Conservation (phyloP, 2,797 vertebrate species). For the Meriones psammophilus region DNA sequence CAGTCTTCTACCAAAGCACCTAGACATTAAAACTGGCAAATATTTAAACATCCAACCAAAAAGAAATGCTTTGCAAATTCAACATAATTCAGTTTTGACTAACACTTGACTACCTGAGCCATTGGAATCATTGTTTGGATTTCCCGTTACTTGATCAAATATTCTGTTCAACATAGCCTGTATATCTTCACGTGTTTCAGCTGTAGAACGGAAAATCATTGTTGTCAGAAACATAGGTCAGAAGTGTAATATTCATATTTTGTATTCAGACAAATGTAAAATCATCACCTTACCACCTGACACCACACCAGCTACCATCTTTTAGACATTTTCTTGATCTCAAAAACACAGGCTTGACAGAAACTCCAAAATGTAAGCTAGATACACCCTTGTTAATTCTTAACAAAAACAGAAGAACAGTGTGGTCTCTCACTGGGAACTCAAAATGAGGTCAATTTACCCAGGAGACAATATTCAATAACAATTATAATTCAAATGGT, state of each 20-base stretch:
- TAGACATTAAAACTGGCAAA: neutral
- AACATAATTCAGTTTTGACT: neutral
- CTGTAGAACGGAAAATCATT: neutral
- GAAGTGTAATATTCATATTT: neutral
- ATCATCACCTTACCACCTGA: neutral
- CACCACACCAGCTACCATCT: neutral
- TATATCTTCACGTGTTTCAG: no score
- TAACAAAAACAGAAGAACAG: neutral
- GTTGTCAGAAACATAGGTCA: neutral
- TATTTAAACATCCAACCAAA: neutral
- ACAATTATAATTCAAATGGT: neutral
- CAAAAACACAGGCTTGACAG: neutral
- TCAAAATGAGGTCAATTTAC: neutral
- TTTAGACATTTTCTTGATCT: neutral
- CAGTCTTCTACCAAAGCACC: neutral
- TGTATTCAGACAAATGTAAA: neutral
- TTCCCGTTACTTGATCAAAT: no score
- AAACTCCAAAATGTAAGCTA: neutral
- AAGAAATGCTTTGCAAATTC: neutral
- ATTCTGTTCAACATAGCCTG: no score
- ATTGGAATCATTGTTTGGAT: no score
- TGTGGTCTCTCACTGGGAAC: neutral
- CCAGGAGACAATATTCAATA: neutral
- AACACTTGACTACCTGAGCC: neutral
- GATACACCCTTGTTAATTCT: neutral